Conservation (phyloP, 2,113 vertebrate genomes). For the Sigmodon hispidus region DNA sequence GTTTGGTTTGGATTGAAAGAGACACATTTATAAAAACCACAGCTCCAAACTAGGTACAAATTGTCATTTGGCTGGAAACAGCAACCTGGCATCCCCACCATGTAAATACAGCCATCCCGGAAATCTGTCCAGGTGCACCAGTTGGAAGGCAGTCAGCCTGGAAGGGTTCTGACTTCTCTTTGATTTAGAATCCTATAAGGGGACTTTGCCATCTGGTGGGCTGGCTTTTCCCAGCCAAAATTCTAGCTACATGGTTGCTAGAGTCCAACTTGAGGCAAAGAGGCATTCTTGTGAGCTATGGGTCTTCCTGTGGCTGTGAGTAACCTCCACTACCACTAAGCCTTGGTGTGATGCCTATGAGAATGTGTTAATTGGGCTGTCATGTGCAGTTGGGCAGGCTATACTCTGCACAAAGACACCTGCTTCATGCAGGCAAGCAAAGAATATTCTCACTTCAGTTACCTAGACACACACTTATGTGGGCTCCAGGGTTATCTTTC, state of each 20-base stretch:
- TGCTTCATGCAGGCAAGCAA: not conserved
- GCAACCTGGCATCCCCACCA: slow-evolving; percentile 25
- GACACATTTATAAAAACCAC: slow-evolving; percentile 57
- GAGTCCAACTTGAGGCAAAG: not conserved
- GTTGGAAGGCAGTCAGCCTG: slow-evolving; percentile 50
- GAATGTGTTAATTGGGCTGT: not conserved
- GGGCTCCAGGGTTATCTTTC: not conserved
- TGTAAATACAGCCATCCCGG: slow-evolving; percentile 44
- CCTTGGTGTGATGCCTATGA: not conserved
- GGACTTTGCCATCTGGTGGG: slow-evolving; percentile 62
- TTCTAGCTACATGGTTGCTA: not conserved
- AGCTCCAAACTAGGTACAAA: slow-evolving; percentile 33
- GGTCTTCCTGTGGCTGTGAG: not conserved
- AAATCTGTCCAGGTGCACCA: slow-evolving; percentile 46
- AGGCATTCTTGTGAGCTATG: not conserved
- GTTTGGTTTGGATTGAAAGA: slow-evolving; percentile 19
- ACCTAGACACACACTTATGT: not conserved
- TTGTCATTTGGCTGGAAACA: slow-evolving; percentile 62
- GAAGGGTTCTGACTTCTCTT: slow-evolving; percentile 34
- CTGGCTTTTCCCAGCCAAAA: slow-evolving; percentile 3
- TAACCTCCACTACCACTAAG: not conserved
- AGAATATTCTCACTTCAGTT: not conserved
- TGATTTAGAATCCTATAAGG: not conserved
- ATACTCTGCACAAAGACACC: not conserved
- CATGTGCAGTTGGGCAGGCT: not conserved